phyloP scores from a whole-genome alignment of 2,888 invertebrate species.

The Oeneis ivallda region DNA sequence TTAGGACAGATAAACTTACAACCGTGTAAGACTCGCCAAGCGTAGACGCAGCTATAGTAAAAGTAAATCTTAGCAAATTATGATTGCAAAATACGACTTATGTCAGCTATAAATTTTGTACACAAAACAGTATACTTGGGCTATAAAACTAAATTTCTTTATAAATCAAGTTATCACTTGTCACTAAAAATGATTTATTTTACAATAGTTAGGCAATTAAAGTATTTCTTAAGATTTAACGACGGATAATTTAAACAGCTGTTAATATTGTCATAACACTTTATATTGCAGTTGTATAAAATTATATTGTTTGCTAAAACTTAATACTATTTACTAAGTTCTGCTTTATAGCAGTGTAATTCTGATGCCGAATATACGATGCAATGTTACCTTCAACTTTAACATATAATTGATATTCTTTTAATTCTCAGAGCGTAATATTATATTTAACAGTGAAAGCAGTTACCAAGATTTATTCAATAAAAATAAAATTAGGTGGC shows the following conservation, averaged over 20 bases:
- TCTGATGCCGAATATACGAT: no score
- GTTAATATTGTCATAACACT: neutral
- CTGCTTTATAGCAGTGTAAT: neutral
- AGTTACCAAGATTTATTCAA: no score
- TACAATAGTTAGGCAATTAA: neutral
- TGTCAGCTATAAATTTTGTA: neutral
- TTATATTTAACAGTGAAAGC: no score
- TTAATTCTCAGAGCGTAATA: no score
- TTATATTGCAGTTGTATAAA: neutral
- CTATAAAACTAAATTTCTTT: neutral
- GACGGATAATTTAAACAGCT: neutral
- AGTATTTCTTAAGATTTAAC: neutral
- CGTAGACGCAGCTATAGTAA: no score
- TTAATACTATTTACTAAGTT: neutral
- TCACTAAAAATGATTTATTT: conserved; percentile 8
- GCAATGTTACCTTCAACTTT: no score
- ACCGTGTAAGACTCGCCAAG: no score
- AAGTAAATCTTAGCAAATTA: no score
- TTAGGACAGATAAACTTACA: neutral
- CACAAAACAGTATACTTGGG: no score
- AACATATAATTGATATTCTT: no score
- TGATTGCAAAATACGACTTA: neutral
- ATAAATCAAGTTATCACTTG: conserved; percentile 3
- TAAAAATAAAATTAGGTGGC: no score
- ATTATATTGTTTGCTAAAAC: neutral